These are phyloP conservation scores for Spodoptera litura DNA, from an alignment of 1,140 invertebrate genomes.

Conservation along the genomic window DNA sequence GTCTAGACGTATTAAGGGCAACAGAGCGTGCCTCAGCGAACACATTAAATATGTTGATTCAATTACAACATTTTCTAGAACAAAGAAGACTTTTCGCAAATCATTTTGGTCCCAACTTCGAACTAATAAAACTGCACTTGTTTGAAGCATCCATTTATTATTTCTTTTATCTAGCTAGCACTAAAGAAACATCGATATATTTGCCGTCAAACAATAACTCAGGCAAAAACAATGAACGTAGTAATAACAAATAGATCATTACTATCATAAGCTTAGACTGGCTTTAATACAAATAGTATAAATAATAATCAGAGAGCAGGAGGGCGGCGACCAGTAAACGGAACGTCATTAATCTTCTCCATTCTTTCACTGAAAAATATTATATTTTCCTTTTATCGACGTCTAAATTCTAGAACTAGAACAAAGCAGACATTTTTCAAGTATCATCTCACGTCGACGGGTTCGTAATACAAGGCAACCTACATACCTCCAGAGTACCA, in stretches of 20 bases:
- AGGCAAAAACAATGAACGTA: background rate
- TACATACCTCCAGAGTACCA: background rate
- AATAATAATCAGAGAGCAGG: slow-evolving; percentile 19
- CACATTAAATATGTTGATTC: slow-evolving; percentile 3
- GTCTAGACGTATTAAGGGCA: slow-evolving; percentile 28
- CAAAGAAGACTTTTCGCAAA: background rate
- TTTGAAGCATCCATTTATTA: background rate
- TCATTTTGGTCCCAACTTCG: background rate
- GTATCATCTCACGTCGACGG: slow-evolving; percentile 15
- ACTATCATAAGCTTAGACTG: slow-evolving; percentile 10
- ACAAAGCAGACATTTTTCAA: slow-evolving; percentile 19
- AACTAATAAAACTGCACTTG: background rate
- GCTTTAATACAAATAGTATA: slow-evolving; percentile 6
- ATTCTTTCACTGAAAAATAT: slow-evolving; percentile 34
- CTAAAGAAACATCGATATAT: background rate
- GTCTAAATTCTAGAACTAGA: slow-evolving; percentile 7
- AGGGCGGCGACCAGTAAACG: slow-evolving; percentile 31
- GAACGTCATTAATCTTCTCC: slow-evolving; percentile 38
- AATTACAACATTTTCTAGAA: background rate
- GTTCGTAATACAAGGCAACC: slow-evolving; percentile 20
- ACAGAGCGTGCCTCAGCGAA: background rate
- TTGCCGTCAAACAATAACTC: slow-evolving; percentile 11
- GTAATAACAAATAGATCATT: slow-evolving; percentile 13
- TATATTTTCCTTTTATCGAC: slow-evolving; percentile 28
- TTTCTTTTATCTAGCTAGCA: background rate